A percentile compares a stretch with the other conserved stretches of the same genome.
These are phyloP conservation scores for Julus scanicus DNA, from an alignment of 2,888 invertebrate genomes.

Conservation along the genomic window DNA sequence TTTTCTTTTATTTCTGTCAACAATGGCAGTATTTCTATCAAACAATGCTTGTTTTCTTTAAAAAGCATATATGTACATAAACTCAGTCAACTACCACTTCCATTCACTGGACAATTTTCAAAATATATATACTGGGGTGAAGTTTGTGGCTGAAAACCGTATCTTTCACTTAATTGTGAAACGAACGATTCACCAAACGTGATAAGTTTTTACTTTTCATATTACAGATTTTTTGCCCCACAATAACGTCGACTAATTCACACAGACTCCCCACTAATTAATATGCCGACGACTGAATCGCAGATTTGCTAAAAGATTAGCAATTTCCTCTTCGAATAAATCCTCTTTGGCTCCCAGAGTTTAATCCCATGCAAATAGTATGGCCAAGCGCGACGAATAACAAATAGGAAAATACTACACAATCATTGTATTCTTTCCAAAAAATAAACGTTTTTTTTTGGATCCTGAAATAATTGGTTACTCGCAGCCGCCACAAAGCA, in stretches of 20 bases:
- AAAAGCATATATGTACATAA: not conserved
- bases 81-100: not conserved
- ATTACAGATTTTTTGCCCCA: not conserved
- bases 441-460: not conserved
- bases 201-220: not conserved
- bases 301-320: not conserved
- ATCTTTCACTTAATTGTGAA: not conserved
- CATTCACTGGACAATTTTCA: not conserved
- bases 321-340: conserved; percentile 21
- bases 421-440: not conserved
- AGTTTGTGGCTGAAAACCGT: not conserved
- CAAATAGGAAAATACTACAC: conserved; percentile 6
- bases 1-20: not conserved
- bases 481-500: not conserved
- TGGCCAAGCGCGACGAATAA: conserved; percentile 13
- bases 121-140: not conserved
- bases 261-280: not conserved
- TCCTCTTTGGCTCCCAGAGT: not conserved
- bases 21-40: not conserved
- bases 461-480: not conserved
- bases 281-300: not conserved
- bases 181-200: not conserved
- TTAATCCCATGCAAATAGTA: conserved; percentile 32
- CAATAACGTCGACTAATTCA: not conserved
- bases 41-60: not conserved